A percentile compares a stretch with the other conserved stretches of the same genome.
Evolutionary conservation across 2,113 vertebrate genomes (phyloP).

Genomic region (Thunnus maccoyii): DNA sequence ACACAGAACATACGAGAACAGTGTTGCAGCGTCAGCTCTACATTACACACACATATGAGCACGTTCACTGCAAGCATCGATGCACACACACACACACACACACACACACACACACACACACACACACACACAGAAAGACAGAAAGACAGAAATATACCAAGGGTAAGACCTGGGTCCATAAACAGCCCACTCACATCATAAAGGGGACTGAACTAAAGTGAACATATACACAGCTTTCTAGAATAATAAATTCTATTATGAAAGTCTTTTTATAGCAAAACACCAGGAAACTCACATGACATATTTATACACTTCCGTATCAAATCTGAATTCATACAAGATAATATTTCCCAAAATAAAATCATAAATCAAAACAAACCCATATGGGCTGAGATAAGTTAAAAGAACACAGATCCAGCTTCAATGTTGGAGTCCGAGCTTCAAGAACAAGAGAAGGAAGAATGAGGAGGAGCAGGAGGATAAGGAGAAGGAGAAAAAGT

Average conservation of each 20-base stretch:
- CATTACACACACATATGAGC: not conserved
- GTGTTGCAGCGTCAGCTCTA: constrained; percentile 48
- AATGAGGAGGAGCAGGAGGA: not conserved
- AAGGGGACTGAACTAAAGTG: not conserved
- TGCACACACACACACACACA: not conserved
- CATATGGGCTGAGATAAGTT: constrained; percentile 26
- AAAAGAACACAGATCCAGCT: not conserved
- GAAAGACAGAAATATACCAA: constrained; percentile 36
- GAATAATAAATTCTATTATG: not conserved
- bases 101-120: not conserved
- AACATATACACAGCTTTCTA: not conserved
- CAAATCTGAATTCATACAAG: not conserved
- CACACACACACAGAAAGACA: constrained; percentile 18
- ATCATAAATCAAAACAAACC: constrained; percentile 37
- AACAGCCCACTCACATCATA: not conserved
- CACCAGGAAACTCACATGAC: not conserved
- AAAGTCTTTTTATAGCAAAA: not conserved
- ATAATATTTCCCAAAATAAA: constrained; percentile 4
- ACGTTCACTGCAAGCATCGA: constrained; percentile 5
- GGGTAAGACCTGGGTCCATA: constrained; percentile 13
- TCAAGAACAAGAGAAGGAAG: not conserved
- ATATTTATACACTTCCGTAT: constrained; percentile 12
- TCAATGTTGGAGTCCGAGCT: not conserved
- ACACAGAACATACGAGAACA: constrained; percentile 59
- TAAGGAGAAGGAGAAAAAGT: no score